phyloP scores from a whole-genome alignment of 2,113 vertebrate species.

The Atrichornis clamosus region DNA sequence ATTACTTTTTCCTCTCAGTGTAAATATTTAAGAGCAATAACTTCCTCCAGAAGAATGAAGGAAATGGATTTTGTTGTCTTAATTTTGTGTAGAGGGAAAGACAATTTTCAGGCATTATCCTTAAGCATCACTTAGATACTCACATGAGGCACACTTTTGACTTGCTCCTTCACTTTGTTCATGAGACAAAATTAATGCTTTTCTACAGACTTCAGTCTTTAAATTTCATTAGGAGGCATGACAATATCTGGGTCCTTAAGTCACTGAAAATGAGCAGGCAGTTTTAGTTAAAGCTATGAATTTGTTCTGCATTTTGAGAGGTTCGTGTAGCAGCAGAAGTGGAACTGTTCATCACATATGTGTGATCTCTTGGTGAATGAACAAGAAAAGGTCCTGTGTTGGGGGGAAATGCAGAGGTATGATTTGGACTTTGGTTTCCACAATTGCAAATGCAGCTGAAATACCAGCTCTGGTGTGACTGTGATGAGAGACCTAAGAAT shows the following conservation, averaged over 20 bases:
- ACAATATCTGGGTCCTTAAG: background rate
- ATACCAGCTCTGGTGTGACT: background rate
- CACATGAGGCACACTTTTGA: background rate
- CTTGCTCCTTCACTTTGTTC: background rate
- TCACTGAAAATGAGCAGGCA: background rate
- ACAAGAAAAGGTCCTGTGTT: background rate
- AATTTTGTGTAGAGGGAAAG: background rate
- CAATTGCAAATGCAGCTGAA: background rate
- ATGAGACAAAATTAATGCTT: background rate
- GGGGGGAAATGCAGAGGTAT: background rate
- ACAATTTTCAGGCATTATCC: background rate
- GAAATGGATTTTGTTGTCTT: background rate
- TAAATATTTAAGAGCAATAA: conserved; percentile 28
- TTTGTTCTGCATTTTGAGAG: background rate
- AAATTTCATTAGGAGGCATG: background rate
- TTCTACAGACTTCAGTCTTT: background rate
- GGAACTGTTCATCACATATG: background rate
- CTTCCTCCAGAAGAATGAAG: background rate
- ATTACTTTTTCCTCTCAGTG: background rate
- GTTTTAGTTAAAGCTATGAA: background rate
- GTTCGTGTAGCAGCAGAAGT: background rate
- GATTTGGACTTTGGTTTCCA: background rate
- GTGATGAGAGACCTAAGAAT: background rate
- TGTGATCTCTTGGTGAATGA: background rate
- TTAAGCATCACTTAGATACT: background rate